Evolutionary conservation across 2,888 invertebrate species (phyloP).

Genomic region (Netelia inedita): DNA sequence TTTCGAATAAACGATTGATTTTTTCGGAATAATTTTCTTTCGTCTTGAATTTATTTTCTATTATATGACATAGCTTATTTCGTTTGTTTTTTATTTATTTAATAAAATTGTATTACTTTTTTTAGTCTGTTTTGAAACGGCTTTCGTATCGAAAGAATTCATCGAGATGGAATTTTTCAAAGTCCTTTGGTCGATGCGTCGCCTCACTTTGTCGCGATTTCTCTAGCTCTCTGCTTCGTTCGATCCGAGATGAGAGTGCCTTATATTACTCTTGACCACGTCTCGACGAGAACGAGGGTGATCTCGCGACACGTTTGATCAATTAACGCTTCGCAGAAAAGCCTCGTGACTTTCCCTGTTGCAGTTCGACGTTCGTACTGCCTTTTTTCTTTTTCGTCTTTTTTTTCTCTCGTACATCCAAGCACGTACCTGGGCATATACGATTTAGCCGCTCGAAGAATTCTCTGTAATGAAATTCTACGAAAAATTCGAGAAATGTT

Average conservation of each 20-base stretch:
- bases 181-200: slow-evolving; percentile 23
- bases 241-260: not conserved
- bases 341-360: slow-evolving; percentile 35
- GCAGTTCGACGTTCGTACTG: slow-evolving; percentile 12
- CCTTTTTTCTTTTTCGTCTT: not conserved
- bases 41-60: no score
- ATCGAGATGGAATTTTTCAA: slow-evolving; percentile 23
- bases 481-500: slow-evolving; percentile 37
- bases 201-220: slow-evolving; percentile 38
- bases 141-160: slow-evolving; percentile 1
- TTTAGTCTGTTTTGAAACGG: not conserved
- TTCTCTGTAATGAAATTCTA: slow-evolving; percentile 29
- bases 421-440: slow-evolving; percentile 4
- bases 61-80: not conserved
- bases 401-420: slow-evolving; percentile 10
- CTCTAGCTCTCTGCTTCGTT: slow-evolving; percentile 6
- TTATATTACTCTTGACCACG: slow-evolving; percentile 16
- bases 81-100: not conserved
- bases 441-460: slow-evolving; percentile 43
- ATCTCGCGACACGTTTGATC: slow-evolving; percentile 63
- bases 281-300: slow-evolving; percentile 32
- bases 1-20: no score
- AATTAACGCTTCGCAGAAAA: slow-evolving; percentile 63
- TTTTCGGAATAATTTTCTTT: no score
- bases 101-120: not conserved